These are phyloP conservation scores for Coregonus suidteri DNA, from an alignment of 2,797 vertebrate genomes.

Conservation along the genomic window DNA sequence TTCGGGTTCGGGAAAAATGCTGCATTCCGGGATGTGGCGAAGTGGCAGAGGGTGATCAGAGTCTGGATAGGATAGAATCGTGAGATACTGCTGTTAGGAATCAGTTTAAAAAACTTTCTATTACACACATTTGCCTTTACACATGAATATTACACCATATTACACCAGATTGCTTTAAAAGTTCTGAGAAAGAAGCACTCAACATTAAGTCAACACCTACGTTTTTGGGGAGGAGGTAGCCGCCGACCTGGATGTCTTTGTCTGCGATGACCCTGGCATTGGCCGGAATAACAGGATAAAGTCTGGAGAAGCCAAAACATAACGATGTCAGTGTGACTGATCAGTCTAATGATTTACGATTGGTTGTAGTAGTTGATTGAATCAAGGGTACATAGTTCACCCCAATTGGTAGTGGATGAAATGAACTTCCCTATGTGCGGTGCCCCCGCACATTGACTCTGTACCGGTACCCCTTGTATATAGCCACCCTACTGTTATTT, in stretches of 20 bases:
- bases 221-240: slow-evolving; percentile 86
- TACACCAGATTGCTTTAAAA: background rate
- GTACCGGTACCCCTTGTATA: no score
- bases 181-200: no score
- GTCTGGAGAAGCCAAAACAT: slow-evolving; percentile 62
- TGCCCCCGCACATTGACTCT: no score
- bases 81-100: slow-evolving; percentile 20
- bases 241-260: slow-evolving; percentile 84
- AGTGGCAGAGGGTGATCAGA: slow-evolving; percentile 90
- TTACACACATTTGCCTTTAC: background rate
- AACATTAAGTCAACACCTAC: slow-evolving; percentile 64
- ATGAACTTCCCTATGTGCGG: no score
- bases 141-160: background rate
- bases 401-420: background rate
- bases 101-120: background rate
- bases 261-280: slow-evolving; percentile 89
- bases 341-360: no score
- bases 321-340: background rate
- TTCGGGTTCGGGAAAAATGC: slow-evolving; percentile 81
- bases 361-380: background rate
- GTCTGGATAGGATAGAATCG: slow-evolving; percentile 72
- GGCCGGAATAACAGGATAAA: slow-evolving; percentile 91
- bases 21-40: slow-evolving; percentile 85
- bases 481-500: no score
- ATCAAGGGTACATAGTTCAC: background rate